These are phyloP conservation scores for Seira musarum DNA, from an alignment of 2,888 invertebrate species.

Conservation along the genomic window DNA sequence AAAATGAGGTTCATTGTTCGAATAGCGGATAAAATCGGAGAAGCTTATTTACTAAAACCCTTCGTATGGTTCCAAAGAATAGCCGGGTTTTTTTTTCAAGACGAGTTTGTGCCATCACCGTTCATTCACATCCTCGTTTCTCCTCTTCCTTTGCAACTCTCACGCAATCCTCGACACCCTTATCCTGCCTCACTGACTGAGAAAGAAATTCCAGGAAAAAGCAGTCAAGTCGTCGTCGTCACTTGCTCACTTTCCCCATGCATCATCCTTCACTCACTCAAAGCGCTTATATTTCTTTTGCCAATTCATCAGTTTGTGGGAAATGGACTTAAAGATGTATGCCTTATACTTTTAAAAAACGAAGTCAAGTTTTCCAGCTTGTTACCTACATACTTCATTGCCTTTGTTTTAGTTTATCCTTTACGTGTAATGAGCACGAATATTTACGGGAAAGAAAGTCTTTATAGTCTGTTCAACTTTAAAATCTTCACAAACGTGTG, in stretches of 20 bases:
- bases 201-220: not conserved
- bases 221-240: slow-evolving; percentile 14
- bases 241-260: slow-evolving; percentile 38
- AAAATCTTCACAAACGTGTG: no score
- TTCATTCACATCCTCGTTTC: not conserved
- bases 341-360: slow-evolving; percentile 40
- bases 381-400: slow-evolving; percentile 4
- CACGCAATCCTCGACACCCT: not conserved
- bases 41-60: slow-evolving; percentile 42
- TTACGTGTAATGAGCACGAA: no score
- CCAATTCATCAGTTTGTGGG: slow-evolving; percentile 47
- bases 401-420: slow-evolving; percentile 1
- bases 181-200: not conserved
- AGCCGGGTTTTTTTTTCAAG: no score
- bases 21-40: slow-evolving; percentile 34
- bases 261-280: slow-evolving; percentile 23
- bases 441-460: no score
- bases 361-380: slow-evolving; percentile 36
- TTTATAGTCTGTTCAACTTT: no score
- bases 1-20: slow-evolving; percentile 55
- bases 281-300: not conserved
- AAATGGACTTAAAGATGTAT: slow-evolving; percentile 1
- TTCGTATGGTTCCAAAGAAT: slow-evolving; percentile 8
- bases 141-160: no score
- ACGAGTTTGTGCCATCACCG: no score